phyloP scores from a whole-genome alignment of 2,797 vertebrate genomes.

The Clarias platycephalus region DNA sequence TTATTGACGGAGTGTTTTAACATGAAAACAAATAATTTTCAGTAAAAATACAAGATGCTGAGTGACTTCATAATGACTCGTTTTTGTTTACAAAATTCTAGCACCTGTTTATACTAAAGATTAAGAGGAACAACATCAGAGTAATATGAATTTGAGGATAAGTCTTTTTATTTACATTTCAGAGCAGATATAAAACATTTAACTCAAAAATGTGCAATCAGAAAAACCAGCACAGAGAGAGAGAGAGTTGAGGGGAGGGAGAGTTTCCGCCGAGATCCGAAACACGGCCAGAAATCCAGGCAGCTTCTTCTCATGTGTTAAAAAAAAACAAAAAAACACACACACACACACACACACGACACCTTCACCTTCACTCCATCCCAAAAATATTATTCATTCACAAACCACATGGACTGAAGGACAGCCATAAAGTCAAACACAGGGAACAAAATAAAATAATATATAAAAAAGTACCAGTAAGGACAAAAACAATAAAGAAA shows the following conservation, averaged over 20 bases:
- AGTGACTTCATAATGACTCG: too few relatives aligned
- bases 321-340: conserved; percentile 4
- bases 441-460: too few relatives aligned
- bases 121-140: not conserved
- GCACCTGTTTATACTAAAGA: too few relatives aligned
- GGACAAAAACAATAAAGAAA: not conserved
- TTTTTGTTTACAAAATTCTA: not conserved
- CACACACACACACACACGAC: not conserved
- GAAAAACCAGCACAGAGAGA: conserved; percentile 80
- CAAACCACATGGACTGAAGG: not conserved
- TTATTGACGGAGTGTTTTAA: not conserved
- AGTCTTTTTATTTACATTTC: conserved; percentile 92
- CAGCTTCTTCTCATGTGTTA: not conserved
- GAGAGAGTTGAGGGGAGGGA: too few relatives aligned
- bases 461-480: not conserved
- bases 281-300: not conserved
- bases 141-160: conserved; percentile 75
- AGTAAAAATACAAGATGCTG: too few relatives aligned
- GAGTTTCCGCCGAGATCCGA: conserved; percentile 53
- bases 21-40: not conserved
- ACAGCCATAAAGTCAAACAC: not conserved
- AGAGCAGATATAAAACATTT: conserved; percentile 92
- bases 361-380: not conserved
- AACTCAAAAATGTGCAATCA: conserved; percentile 96
- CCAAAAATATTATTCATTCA: not conserved